Evolutionary conservation across 2,888 invertebrate genomes (phyloP), one percentile per base, ranked within the genome.

Genomic region (Noctua pronuba): DNA sequence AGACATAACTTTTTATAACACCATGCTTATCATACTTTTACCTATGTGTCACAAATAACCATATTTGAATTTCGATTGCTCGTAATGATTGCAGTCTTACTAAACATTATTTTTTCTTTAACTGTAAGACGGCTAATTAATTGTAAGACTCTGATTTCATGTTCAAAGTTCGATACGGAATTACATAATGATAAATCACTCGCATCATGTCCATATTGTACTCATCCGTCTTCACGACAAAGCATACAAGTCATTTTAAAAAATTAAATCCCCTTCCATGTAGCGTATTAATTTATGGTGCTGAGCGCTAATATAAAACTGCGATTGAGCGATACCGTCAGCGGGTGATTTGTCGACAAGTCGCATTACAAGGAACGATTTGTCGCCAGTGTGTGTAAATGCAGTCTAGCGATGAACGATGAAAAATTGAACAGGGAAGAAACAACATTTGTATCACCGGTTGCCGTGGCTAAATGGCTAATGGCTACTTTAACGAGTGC

Each of bases 321-420:
- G 64, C 78, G 88, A 80, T 86, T 64, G 73, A 79, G 28, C 70
- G 86, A 87, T 86, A 88, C 58, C 18, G 77, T 77, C 77, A 70
- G 73, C 67, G 41, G 55, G 66, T 49, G 69, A 79, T 70, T 75
- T 80, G 80, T 81, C 77, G 74, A 70, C 73, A 55, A 46, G 82
- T 72, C 65, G 65, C 78, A 71, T 65, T 75, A 75, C 85, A 55
- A 52, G 62, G 44, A 58, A 58, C 69, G 66, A 79, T 49, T 72
- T 78, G 83, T 83, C 73, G 67, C 24, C 18, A 66, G n/a, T 73
- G 64, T 73, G 82, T 77, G 73, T 82, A 62, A 85, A 67, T 64
- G 46, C 13, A n/a, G 62, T 52, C 60, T 52, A 41, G n/a, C 68
- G 46, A 52, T 52, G 60, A 66, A 52, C 52, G 86, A 69, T 83